phyloP scores from a whole-genome alignment of 2,797 vertebrate species.

The Halcyon badia region DNA sequence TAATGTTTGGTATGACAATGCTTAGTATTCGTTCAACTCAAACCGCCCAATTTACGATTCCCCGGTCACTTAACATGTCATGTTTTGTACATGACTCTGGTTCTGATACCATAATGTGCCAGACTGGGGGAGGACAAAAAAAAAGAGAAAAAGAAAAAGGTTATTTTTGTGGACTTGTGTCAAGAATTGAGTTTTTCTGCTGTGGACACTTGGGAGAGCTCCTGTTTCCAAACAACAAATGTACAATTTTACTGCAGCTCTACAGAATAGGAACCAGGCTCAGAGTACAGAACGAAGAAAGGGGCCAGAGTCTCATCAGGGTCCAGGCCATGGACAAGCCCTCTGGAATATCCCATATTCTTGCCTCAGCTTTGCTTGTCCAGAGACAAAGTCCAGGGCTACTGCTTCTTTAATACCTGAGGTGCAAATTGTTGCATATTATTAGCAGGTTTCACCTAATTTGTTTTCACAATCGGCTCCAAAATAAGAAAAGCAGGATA shows the following conservation, averaged over 20 bases:
- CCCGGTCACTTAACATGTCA: neutral
- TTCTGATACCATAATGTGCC: neutral
- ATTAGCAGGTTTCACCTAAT: neutral
- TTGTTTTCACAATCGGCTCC: neutral
- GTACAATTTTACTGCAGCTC: neutral
- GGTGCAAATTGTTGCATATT: neutral
- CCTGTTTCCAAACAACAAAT: neutral
- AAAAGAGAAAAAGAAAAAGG: neutral
- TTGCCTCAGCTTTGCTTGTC: neutral
- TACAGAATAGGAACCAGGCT: neutral
- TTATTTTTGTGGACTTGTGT: neutral
- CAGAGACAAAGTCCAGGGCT: neutral
- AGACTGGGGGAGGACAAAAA: neutral
- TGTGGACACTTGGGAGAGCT: neutral
- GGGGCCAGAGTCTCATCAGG: neutral
- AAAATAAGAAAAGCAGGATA: neutral
- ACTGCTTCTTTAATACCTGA: neutral
- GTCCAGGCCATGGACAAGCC: neutral
- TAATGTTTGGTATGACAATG: slow-evolving; percentile 46
- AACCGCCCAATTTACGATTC: slow-evolving; percentile 26
- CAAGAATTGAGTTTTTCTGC: slow-evolving; percentile 15
- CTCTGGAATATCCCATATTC: neutral
- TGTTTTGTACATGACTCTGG: neutral
- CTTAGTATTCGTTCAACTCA: slow-evolving; percentile 23
- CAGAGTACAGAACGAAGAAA: neutral